Evolutionary conservation across 2,113 vertebrate genomes (phyloP).

Genomic region (Panthera uncia): DNA sequence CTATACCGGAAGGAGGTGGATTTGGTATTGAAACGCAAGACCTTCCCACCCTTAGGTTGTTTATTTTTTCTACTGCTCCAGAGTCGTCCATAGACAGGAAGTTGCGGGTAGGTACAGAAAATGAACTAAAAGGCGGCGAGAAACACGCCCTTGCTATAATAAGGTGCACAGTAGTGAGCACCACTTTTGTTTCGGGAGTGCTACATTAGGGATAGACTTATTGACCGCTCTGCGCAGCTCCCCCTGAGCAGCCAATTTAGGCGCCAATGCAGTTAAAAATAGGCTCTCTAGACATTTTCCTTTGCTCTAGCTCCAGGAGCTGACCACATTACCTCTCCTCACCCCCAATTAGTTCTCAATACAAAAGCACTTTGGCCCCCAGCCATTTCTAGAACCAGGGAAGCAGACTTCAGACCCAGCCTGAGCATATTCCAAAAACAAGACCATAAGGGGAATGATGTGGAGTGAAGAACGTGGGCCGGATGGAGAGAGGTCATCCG

Average conservation of each 20-base stretch:
- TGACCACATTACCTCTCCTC: constrained; percentile 52
- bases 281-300: constrained; percentile 52
- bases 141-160: neutral
- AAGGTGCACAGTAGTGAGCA: neutral
- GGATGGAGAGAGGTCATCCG: neutral
- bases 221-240: neutral
- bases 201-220: constrained; percentile 45
- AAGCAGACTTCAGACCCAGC: neutral
- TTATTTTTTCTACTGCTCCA: neutral
- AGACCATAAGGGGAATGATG: neutral
- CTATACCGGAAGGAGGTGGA: neutral
- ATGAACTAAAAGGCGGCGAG: neutral
- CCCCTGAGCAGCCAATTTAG: constrained; percentile 16
- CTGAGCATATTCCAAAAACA: constrained; percentile 47
- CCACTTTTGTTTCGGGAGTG: neutral
- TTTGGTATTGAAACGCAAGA: neutral
- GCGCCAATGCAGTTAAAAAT: constrained; percentile 66
- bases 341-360: constrained; percentile 54
- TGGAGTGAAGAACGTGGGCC: neutral
- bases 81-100: neutral
- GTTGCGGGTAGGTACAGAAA: neutral
- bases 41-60: neutral
- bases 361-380: constrained; percentile 57
- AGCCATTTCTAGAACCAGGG: constrained; percentile 38
- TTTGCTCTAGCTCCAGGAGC: constrained; percentile 48